Base-by-base conservation (phyloP, 1,140 invertebrate species). In the Drosophila subpulchrella region DNA sequence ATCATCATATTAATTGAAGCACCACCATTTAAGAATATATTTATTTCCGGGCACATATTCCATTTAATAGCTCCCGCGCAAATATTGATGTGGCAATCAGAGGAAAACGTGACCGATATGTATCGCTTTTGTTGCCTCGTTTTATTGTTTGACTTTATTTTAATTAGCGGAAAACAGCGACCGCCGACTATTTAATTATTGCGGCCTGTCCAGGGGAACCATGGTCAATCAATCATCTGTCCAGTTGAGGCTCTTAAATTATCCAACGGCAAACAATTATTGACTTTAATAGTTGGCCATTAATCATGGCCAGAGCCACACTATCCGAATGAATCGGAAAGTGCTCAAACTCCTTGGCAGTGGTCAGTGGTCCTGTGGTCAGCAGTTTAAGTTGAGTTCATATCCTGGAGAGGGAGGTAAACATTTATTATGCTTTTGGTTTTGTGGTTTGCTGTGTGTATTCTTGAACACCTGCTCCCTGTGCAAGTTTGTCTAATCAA, bases 51-150 rank as follows among this genome's bases (percentile, higher is more conserved):
- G 2, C 30, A 50, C 10, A 32, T 34, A 50, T 15, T 50, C 30
- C 4, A 13, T 4, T 36, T 36, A 20, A 32, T 42, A 61, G 56
- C 75, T 70, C 67, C 38, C 73, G 44, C 67, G 63, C 50, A 77
- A 70, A 81, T 89, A 88, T 88, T 83, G 70, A 83, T 81, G 75
- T 80, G 60, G 53, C 58, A 78, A 78, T 77, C 73, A 83, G 57
- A 51, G 73, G 63, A 67, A 73, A 68, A 70, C 68, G 79, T 58
- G 60, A 51, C 36, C 41, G 39, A 24, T 56, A 71, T 71, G 61
- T 32, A 48, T 78, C 47, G 51, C 46, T 57, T 51, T 70, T 54
- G 39, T 30, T 53, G 38, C 72, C 36, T 63, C 61, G 32, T 41
- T 41, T 30, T 60, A 55, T 65, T 75, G 56, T 73, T 82, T 63